Percentiles rank a stretch among this genome's conserved stretches.
These are phyloP conservation scores for Neodiprion lecontei DNA, from an alignment of 1,140 invertebrate species.

Conservation along the genomic window DNA sequence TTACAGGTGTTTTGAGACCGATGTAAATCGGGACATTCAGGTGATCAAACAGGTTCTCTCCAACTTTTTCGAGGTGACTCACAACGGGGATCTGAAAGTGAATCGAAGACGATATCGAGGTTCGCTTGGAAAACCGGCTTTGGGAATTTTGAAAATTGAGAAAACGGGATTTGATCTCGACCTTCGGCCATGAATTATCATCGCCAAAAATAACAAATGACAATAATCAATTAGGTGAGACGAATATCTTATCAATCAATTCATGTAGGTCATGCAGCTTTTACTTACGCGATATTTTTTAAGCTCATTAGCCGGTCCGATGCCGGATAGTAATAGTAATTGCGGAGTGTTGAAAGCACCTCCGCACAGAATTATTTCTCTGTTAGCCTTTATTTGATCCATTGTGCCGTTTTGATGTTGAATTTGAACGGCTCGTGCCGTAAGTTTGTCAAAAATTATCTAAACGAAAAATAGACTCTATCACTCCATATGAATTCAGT, in stretches of 20 bases:
- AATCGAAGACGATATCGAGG: too few species aligned
- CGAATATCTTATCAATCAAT: too few species aligned
- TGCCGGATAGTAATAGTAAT: slow-evolving; percentile 74
- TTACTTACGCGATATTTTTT: slow-evolving; percentile 50
- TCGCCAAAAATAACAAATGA: too few species aligned
- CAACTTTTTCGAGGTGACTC: slow-evolving; percentile 65
- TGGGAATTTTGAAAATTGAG: too few species aligned
- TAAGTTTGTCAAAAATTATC: slow-evolving; percentile 44
- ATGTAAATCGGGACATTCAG: slow-evolving; percentile 74
- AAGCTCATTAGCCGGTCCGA: slow-evolving; percentile 65
- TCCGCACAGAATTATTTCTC: slow-evolving; percentile 74
- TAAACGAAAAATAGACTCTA: slow-evolving; percentile 20
- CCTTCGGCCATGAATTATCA: too few species aligned
- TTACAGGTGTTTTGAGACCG: slow-evolving; percentile 67
- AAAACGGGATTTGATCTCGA: too few species aligned
- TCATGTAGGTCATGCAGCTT: not conserved
- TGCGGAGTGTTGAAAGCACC: slow-evolving; percentile 76
- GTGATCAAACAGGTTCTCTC: slow-evolving; percentile 75
- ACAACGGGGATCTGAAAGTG: slow-evolving; percentile 60
- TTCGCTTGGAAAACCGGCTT: too few species aligned
- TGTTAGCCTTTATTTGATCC: slow-evolving; percentile 64
- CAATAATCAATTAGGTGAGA: too few species aligned
- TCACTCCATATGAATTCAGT: not conserved
- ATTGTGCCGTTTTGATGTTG: slow-evolving; percentile 51
- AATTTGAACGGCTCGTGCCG: slow-evolving; percentile 61